These are phyloP conservation scores for pig (Sus scrofa) DNA, from an alignment of 2,113 vertebrate species.

Conservation along the genomic window T2T-Sscrofa CM000816.6:63367001-63367500, in stretches of 20 bases:
- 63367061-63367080: neutral
- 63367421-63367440: neutral
- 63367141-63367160: neutral
- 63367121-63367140: neutral
- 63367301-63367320: neutral
- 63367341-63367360: accelerated
- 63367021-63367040: neutral
- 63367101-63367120: neutral
- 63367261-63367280: neutral
- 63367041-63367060: neutral
- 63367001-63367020: neutral
- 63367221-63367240: neutral
- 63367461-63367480: neutral
- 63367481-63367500: neutral
- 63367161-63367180: neutral
- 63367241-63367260: neutral
- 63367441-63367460: neutral
- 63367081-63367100: neutral
- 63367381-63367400: too few species aligned
- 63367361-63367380: neutral
- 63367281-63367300: neutral
- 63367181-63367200: neutral
- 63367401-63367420: neutral
- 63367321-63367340: neutral
- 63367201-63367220: neutral